phyloP scores from a whole-genome alignment of 1,140 invertebrate genomes.

The Drosophila rufa region DNA sequence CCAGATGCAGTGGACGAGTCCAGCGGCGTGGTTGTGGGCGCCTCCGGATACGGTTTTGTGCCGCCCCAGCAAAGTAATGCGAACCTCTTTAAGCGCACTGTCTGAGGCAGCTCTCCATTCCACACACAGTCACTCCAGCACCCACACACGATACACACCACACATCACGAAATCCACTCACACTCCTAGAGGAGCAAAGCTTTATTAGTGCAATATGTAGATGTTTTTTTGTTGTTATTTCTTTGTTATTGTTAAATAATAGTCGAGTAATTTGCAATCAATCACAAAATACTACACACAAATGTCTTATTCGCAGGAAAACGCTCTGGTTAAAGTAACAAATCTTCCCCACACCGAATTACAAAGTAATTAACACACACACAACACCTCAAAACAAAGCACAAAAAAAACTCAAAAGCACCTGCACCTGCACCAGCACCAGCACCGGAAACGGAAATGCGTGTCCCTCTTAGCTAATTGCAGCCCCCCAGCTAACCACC shows the following conservation, averaged over 20 bases:
- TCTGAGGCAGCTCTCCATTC: constrained; percentile 42
- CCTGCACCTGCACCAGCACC: constrained; percentile 22
- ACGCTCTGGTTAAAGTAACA: constrained; percentile 71
- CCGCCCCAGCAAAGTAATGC: constrained; percentile 84
- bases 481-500: constrained; percentile 33
- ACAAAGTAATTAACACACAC: constrained; percentile 46
- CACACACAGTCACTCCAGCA: constrained; percentile 21
- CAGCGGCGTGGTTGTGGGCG: constrained; percentile 84
- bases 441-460: constrained; percentile 78
- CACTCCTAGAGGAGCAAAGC: constrained; percentile 58
- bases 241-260: constrained; percentile 58
- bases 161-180: constrained; percentile 16
- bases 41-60: constrained; percentile 84
- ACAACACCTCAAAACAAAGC: constrained; percentile 27
- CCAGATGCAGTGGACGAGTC: constrained; percentile 80
- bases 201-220: constrained; percentile 81
- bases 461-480: constrained; percentile 60
- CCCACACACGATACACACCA: constrained; percentile 15
- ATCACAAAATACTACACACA: constrained; percentile 23
- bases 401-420: constrained; percentile 38
- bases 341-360: constrained; percentile 41
- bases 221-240: constrained; percentile 43
- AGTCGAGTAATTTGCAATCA: constrained; percentile 63
- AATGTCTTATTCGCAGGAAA: constrained; percentile 75
- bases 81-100: constrained; percentile 66